These are phyloP conservation scores for Odocoileus virginianus DNA, from an alignment of 2,113 vertebrate genomes.

Conservation along the genomic window DNA sequence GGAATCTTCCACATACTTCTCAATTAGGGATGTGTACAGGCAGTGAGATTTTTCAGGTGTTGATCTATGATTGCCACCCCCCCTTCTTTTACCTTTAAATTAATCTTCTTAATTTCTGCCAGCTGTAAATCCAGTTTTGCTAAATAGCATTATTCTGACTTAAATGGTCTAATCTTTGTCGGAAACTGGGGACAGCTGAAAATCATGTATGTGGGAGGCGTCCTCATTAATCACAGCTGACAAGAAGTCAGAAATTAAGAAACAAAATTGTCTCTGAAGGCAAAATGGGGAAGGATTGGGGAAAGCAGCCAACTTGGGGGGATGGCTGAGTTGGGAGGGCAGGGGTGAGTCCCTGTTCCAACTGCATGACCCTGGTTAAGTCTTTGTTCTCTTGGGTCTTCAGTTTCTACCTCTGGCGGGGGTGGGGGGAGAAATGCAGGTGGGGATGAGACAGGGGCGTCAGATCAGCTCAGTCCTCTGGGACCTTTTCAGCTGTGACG, in stretches of 20 bases:
- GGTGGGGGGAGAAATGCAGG: neutral
- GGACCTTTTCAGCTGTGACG: neutral
- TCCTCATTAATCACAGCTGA: conserved; percentile 69
- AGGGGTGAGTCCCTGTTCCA: neutral
- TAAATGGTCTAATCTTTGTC: conserved; percentile 70
- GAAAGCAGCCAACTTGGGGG: neutral
- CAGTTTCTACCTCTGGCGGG: neutral
- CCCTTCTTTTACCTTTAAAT: conserved; percentile 64
- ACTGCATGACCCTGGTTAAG: neutral
- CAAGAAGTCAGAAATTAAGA: conserved; percentile 68
- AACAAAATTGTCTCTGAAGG: conserved; percentile 62
- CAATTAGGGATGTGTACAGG: conserved; percentile 65
- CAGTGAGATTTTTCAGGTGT: conserved; percentile 63
- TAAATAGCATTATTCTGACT: conserved; percentile 71
- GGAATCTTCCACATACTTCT: conserved; percentile 72
- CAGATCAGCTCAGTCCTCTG: neutral
- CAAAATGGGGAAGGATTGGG: neutral
- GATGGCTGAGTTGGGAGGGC: neutral
- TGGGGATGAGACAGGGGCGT: too few species aligned
- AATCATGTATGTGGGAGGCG: conserved; percentile 30
- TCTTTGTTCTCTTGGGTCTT: neutral
- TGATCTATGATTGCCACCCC: conserved; percentile 64
- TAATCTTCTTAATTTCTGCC: conserved; percentile 74
- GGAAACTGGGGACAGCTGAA: conserved; percentile 63
- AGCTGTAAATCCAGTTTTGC: conserved; percentile 59